Evolutionary conservation across 2,888 invertebrate species (phyloP), one percentile per base, ranked within the genome.

Genomic region (Drosophila neutralis): DNA sequence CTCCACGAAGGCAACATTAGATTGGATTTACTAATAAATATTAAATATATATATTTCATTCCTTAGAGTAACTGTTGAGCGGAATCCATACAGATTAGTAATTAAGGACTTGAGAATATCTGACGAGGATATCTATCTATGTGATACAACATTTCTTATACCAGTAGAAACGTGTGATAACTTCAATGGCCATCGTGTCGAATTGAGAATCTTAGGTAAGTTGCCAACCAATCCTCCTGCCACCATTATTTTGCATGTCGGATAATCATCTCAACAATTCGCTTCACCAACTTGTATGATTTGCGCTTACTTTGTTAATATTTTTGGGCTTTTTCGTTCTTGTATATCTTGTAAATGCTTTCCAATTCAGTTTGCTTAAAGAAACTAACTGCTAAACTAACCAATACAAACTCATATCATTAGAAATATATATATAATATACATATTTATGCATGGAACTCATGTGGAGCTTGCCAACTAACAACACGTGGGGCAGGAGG

Each of bases 101-200:
- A 92, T 92, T 86, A 91, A 91, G 81, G 92, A 92, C 73, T 93
- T 96, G 70, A 94, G 95, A 91, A 94, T 96, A 73, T 94, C 95
- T 79, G 96, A 97, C 93, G 96, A 97, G 91, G 96, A 96, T 69
- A 94, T 95, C 78, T 97, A 96, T 93, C 95, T 95, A 91, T 97
- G 97, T 93, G 97, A 97, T 92, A 95, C 96, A 87, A 96, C 96
- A 71, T 97, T 96, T 93, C 93, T 96, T 88, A 95, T 95, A 92
- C 96, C 96, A 71, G 94, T 95, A 74, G 96, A 96, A 91, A 94
- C 95, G 83, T 97, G 97, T 94, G 95, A 96, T 91, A 95, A 92
- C 83, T 92, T 92, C 82, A 93, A 96, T 84, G 95, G 96, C 76
- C 96, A 96, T 92, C 95, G 95, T 92, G 95, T 96, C 91, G 95